Percentiles rank a stretch among this genome's conserved stretches.
Evolutionary conservation across 2,888 invertebrate species (phyloP).

Genomic region (Cacoxenus indagator): DNA sequence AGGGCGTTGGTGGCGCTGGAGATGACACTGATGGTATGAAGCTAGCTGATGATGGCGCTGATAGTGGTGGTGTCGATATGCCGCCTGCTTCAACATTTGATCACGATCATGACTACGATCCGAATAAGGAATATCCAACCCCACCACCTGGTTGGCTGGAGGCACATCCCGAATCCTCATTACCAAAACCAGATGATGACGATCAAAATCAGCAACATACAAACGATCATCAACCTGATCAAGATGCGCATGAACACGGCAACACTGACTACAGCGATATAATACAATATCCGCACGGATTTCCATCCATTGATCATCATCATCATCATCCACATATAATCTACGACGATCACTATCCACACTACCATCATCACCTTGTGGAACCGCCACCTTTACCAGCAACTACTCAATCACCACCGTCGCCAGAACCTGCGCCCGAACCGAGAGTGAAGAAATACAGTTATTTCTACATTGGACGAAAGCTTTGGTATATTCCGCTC

Average conservation of each 20-base stretch:
- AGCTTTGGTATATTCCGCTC: conserved; percentile 80
- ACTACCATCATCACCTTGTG: conserved; percentile 53
- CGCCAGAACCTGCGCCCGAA: conserved; percentile 63
- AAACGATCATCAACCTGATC: conserved; percentile 52
- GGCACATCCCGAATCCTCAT: conserved; percentile 55
- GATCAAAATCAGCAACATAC: conserved; percentile 40
- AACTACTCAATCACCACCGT: conserved; percentile 55
- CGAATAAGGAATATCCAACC: conserved; percentile 65
- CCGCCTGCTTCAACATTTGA: conserved; percentile 27
- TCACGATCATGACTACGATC: conserved; percentile 55
- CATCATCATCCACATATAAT: conserved; percentile 59
- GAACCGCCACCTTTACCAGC: conserved; percentile 48
- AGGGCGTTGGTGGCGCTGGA: conserved; percentile 16
- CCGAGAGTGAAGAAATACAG: conserved; percentile 75
- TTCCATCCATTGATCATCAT: conserved; percentile 43
- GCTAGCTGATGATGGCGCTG: conserved; percentile 12
- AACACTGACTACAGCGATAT: conserved; percentile 37
- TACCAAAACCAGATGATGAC: conserved; percentile 49
- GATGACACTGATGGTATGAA: conserved; percentile 17
- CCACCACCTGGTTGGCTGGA: conserved; percentile 68
- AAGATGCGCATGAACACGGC: conserved; percentile 58
- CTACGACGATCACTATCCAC: conserved; percentile 52
- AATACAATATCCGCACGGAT: conserved; percentile 36
- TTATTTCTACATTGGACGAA: conserved; percentile 79
- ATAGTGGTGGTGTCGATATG: conserved; percentile 19